phyloP scores from a whole-genome alignment of 2,113 vertebrate genomes.

The Phrynosoma platyrhinos region DNA sequence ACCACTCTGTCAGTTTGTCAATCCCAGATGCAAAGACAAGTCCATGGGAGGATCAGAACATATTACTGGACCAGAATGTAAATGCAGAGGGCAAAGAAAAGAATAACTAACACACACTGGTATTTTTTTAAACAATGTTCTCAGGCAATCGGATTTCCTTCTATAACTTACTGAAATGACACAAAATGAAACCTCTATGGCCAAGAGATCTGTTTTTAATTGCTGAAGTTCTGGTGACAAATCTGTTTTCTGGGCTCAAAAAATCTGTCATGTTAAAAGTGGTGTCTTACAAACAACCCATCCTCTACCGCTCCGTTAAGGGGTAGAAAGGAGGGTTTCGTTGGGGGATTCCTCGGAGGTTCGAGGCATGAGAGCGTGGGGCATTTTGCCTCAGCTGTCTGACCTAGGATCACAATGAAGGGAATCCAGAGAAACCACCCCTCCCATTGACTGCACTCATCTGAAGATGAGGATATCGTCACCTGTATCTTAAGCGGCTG shows the following conservation, averaged over 20 bases:
- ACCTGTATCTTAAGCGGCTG: too few species aligned
- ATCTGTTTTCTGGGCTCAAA: background rate
- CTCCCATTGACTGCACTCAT: too few species aligned
- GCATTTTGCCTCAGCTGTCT: too few species aligned
- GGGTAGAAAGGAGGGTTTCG: too few species aligned
- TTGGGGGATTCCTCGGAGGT: too few species aligned
- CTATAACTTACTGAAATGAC: slow-evolving; percentile 45
- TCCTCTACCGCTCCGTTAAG: too few species aligned
- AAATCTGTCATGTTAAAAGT: too few species aligned
- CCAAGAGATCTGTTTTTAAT: slow-evolving; percentile 40
- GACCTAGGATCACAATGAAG: too few species aligned
- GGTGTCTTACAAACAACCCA: too few species aligned
- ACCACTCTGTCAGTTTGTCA: slow-evolving; percentile 41
- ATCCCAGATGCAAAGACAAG: slow-evolving; percentile 79
- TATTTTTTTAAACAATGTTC: slow-evolving; percentile 59
- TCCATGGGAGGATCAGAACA: slow-evolving; percentile 82
- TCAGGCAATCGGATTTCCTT: slow-evolving; percentile 46
- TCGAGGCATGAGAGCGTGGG: too few species aligned
- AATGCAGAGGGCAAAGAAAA: slow-evolving; percentile 62
- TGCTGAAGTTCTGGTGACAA: slow-evolving; percentile 31
- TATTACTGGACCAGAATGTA: slow-evolving; percentile 84
- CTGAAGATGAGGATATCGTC: too few species aligned
- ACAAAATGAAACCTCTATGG: slow-evolving; percentile 49
- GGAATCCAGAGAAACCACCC: too few species aligned
- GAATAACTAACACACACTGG: slow-evolving; percentile 64